A percentile compares a stretch with the other conserved stretches of the same genome.
Conservation (phyloP, 1,140 invertebrate genomes). For the Pachypsylla venusta region DNA sequence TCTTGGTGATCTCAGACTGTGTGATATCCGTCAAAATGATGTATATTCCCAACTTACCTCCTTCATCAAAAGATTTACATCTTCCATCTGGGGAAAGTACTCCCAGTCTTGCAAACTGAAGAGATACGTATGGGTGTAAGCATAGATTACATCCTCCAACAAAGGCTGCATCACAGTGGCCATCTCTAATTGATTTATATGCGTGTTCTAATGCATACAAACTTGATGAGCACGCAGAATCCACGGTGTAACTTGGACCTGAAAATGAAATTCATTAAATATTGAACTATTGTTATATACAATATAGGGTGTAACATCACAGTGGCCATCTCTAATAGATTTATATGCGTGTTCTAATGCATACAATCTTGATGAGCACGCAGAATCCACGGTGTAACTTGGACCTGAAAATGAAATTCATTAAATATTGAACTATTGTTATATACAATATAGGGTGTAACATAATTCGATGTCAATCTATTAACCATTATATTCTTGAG, state of each 20-base stretch:
- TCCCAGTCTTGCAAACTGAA: slow-evolving; percentile 58
- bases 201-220: slow-evolving; percentile 71
- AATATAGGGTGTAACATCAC: too few species aligned
- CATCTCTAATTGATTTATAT: slow-evolving; percentile 53
- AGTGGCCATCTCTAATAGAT: slow-evolving; percentile 55
- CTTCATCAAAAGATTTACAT: slow-evolving; percentile 80
- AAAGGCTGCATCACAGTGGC: slow-evolving; percentile 70
- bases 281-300: too few species aligned
- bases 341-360: slow-evolving; percentile 70
- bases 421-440: too few species aligned
- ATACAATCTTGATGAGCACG: slow-evolving; percentile 76
- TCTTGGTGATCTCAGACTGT: too few species aligned
- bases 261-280: too few species aligned
- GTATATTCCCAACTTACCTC: slow-evolving; percentile 31
- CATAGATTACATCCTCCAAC: slow-evolving; percentile 71
- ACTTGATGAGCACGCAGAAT: slow-evolving; percentile 83
- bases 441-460: too few species aligned
- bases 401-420: slow-evolving; percentile 50
- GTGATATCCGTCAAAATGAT: neutral
- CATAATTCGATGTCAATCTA: too few species aligned
- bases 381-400: slow-evolving; percentile 70
- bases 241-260: slow-evolving; percentile 67
- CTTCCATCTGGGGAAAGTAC: slow-evolving; percentile 71
- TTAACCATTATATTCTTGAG: too few species aligned
- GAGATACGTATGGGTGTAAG: slow-evolving; percentile 68